Conservation (phyloP, 2,797 vertebrate species). For the Poecilia picta region DNA sequence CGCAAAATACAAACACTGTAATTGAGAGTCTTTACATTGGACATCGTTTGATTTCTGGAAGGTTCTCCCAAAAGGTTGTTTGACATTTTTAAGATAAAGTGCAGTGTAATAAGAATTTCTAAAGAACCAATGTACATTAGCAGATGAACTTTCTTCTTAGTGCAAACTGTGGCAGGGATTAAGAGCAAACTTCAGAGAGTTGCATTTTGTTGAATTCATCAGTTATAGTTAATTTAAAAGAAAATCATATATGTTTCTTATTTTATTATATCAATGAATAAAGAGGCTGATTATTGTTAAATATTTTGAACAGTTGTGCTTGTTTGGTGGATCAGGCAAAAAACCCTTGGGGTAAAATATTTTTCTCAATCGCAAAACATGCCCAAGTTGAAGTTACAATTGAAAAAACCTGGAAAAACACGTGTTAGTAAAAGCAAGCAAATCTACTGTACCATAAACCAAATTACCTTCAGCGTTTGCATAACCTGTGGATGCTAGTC, state of each 20-base stretch:
- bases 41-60: neutral
- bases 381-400: neutral
- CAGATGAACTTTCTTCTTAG: neutral
- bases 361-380: neutral
- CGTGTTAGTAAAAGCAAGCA: neutral
- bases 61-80: neutral
- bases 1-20: constrained; percentile 16
- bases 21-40: constrained; percentile 10
- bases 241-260: neutral
- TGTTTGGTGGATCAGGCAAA: neutral
- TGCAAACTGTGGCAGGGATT: neutral
- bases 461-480: neutral
- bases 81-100: neutral
- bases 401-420: neutral
- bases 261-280: neutral
- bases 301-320: neutral
- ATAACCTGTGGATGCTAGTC: neutral
- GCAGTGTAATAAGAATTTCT: constrained; percentile 1
- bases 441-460: neutral
- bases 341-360: neutral
- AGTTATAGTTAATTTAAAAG: neutral
- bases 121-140: neutral
- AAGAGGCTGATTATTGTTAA: neutral
- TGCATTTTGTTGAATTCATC: neutral
- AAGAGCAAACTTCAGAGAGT: neutral